Conservation (phyloP, 2,888 invertebrate genomes). For the Drosophila ustulata region DNA sequence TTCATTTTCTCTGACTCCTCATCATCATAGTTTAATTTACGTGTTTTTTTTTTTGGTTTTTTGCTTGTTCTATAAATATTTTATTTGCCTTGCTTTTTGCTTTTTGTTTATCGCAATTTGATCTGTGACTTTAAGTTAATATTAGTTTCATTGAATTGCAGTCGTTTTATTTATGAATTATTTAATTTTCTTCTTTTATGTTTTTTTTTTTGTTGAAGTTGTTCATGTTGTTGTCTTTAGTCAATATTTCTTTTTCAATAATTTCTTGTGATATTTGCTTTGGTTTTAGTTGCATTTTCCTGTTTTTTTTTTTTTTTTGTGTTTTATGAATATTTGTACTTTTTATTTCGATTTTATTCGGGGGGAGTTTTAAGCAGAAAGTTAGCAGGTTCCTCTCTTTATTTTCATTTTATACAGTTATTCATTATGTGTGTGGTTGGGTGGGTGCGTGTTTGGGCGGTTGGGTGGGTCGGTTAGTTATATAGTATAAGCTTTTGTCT, state of each 20-base stretch:
- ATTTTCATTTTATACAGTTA: constrained; percentile 19
- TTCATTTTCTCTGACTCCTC: constrained; percentile 2
- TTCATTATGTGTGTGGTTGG: constrained; percentile 8
- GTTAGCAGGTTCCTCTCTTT: constrained; percentile 39
- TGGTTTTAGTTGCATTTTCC: constrained; percentile 15
- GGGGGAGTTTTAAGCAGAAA: constrained; percentile 78
- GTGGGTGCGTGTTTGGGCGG: constrained; percentile 24
- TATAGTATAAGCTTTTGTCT: constrained; percentile 10
- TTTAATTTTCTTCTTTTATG: constrained; percentile 3
- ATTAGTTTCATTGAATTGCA: constrained; percentile 56
- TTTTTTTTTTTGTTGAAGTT: constrained; percentile 18
- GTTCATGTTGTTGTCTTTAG: constrained; percentile 34
- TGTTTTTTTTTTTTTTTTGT: constrained; percentile 14
- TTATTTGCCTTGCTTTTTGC: constrained; percentile 12
- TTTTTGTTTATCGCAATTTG: constrained; percentile 8
- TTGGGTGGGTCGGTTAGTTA: constrained; percentile 24
- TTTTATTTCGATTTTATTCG: constrained; percentile 80
- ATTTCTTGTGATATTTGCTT: constrained; percentile 38
- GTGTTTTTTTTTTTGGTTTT: neutral
- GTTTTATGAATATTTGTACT: constrained; percentile 80
- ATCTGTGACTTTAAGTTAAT: constrained; percentile 28
- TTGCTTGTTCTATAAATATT: constrained; percentile 15
- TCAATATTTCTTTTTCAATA: constrained; percentile 36
- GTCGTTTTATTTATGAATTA: constrained; percentile 46
- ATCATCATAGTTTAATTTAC: constrained; percentile 2